These are phyloP conservation scores for Lordiphosa andalusiaca DNA, from an alignment of 2,888 invertebrate genomes.

Conservation along the genomic window DNA sequence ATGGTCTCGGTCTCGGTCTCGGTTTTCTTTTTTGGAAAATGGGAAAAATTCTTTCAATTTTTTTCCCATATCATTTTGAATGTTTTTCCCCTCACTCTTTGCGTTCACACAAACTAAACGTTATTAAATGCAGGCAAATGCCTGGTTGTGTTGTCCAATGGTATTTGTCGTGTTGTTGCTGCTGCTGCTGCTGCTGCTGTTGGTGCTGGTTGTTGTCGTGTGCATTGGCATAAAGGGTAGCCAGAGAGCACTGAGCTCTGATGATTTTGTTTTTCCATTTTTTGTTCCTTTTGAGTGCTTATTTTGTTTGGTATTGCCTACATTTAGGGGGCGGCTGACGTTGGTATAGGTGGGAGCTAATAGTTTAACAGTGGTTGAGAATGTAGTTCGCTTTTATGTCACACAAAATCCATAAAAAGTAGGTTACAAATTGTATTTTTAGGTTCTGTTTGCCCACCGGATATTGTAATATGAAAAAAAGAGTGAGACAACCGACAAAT, in stretches of 20 bases:
- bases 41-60: constrained; percentile 51
- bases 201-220: constrained; percentile 25
- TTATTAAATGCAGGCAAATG: constrained; percentile 71
- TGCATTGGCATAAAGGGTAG: constrained; percentile 50
- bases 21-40: constrained; percentile 12
- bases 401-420: too few relatives aligned
- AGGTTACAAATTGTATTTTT: too few relatives aligned
- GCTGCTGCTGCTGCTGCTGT: constrained; percentile 33
- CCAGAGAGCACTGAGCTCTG: constrained; percentile 39
- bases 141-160: constrained; percentile 39
- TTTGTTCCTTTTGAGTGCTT: constrained; percentile 48
- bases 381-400: background rate
- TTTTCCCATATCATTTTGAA: constrained; percentile 65
- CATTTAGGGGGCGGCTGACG: constrained; percentile 28
- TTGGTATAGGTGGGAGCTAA: constrained; percentile 8
- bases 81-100: constrained; percentile 28
- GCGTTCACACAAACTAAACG: constrained; percentile 66
- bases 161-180: constrained; percentile 42
- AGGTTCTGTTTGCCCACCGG: too few relatives aligned
- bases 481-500: too few relatives aligned
- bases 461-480: too few relatives aligned
- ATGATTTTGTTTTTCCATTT: constrained; percentile 20
- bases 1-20: constrained; percentile 34
- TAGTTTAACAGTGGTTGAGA: constrained; percentile 46
- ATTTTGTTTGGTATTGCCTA: constrained; percentile 50